These are phyloP conservation scores for Ophraella communa DNA, from an alignment of 2,888 invertebrate species.

Conservation along the genomic window DNA sequence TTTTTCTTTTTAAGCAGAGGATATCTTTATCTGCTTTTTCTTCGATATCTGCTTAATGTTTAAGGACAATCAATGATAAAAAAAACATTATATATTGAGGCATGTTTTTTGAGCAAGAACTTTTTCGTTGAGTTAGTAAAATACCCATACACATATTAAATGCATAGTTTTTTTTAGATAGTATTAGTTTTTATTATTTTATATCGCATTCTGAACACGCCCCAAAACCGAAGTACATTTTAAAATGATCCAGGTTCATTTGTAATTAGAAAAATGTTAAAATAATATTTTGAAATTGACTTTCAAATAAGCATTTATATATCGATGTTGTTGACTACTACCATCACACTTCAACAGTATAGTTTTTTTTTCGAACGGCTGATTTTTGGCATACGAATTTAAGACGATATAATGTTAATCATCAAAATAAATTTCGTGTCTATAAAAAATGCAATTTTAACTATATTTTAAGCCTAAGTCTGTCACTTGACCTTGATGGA, in stretches of 20 bases:
- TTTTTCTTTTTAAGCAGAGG: conserved; percentile 17
- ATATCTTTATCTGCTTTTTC: conserved; percentile 23
- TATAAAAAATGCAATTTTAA: too few species aligned
- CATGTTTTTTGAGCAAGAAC: not conserved
- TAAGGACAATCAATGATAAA: conserved; percentile 47
- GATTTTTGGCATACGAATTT: too few species aligned
- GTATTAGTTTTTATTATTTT: conserved; percentile 7
- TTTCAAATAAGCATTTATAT: too few species aligned
- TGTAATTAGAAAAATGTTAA: not conserved
- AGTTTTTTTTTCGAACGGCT: too few species aligned
- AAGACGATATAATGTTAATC: too few species aligned
- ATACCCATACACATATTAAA: not conserved
- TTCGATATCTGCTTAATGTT: conserved; percentile 40
- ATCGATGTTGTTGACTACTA: too few species aligned
- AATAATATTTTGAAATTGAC: too few species aligned
- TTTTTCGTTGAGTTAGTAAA: not conserved
- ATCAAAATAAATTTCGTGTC: too few species aligned
- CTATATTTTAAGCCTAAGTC: too few species aligned
- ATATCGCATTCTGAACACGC: too few species aligned
- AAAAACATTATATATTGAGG: conserved; percentile 20
- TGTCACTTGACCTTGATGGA: too few species aligned
- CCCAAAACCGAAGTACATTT: not conserved
- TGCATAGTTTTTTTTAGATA: not conserved
- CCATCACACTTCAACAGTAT: too few species aligned
- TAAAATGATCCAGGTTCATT: not conserved